Conservation (phyloP, 2,888 invertebrate species). For the Girardia tigrina region DNA sequence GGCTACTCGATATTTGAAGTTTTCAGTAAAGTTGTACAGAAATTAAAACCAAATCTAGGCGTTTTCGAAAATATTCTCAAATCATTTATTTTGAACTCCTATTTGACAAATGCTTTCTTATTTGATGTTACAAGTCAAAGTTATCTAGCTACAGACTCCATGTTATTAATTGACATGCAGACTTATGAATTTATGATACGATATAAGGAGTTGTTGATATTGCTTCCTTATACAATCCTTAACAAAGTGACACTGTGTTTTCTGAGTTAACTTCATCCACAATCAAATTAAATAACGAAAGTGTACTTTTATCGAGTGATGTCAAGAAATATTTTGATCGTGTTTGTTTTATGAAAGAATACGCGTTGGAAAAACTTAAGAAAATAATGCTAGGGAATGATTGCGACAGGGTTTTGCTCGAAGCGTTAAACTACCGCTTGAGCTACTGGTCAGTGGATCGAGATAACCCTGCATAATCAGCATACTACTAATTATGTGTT, state of each 20-base stretch:
- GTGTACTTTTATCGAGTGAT: slow-evolving; percentile 85
- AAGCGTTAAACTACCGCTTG: too few relatives aligned
- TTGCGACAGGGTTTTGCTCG: too few relatives aligned
- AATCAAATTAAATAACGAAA: slow-evolving; percentile 86
- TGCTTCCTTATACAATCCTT: slow-evolving; percentile 74
- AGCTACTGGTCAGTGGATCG: too few relatives aligned
- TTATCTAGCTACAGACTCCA: slow-evolving; percentile 97
- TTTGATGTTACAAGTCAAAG: slow-evolving; percentile 90
- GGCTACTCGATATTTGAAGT: slow-evolving; percentile 99
- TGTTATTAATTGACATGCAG: slow-evolving; percentile 98
- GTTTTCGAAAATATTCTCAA: slow-evolving; percentile 90
- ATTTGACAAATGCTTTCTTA: slow-evolving; percentile 94
- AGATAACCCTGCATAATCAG: too few relatives aligned
- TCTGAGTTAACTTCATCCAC: slow-evolving; percentile 74
- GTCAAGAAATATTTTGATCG: slow-evolving; percentile 82
- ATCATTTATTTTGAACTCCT: slow-evolving; percentile 96
- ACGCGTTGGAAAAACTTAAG: slow-evolving; percentile 95
- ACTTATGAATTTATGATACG: slow-evolving; percentile 99
- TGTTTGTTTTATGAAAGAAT: slow-evolving; percentile 87
- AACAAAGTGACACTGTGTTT: slow-evolving; percentile 65
- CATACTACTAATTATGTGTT: too few relatives aligned
- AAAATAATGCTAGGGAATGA: too few relatives aligned
- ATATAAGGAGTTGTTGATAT: slow-evolving; percentile 98
- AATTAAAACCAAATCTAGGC: slow-evolving; percentile 86
- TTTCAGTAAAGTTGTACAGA: slow-evolving; percentile 97